Base-by-base conservation (phyloP, 2,113 vertebrate species). In the Rhombomys opimus region DNA sequence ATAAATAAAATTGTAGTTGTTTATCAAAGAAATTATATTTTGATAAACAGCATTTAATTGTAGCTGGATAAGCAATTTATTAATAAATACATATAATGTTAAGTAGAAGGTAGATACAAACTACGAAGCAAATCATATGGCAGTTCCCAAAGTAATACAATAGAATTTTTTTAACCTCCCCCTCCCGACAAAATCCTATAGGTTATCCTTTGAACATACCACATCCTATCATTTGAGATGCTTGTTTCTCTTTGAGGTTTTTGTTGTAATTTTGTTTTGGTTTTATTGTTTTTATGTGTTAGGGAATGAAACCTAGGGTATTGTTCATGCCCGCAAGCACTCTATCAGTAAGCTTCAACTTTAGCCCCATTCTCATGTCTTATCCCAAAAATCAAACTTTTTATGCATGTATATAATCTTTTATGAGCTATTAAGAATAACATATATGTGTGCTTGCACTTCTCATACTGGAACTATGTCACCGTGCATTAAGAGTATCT, bases 1-100 rank as follows among this genome's bases (percentile, higher is more conserved):
- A 46, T 46, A 46, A 46, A 46, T 46, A 46, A 46, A 46, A 46
- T 50, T 82, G 81, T 90, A 94, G 27, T 18, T 85, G 86, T 57
- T 95, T 97, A 80, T 65, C 12, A 78, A 90, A 90, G 11, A 96
- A 67, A 87, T 67, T 89, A 96, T n/a, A 0, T 67, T 78, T 41
- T 90, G 23, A 85, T n/a, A 25, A 72, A 95, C 89, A 14, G 5
- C 7, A 67, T 81, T 93, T 46, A 87, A 87, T 67, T 73, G 30
- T 80, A 93, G 7, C 52, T 68, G 41, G 59, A 2, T 94, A 32
- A 52, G 32, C 15, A 86, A 63, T 15, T 70, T 50, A 75, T 88
- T 85, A 72, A 65, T 32, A 95, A 93, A 52, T 20, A 13, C 13
- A 93, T 12, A 73, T 0, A 94, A 80, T 73, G 54, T 7, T 63